Evolutionary conservation across 2,113 vertebrate genomes (phyloP).

Genomic region (Pungitius pungitius): DNA sequence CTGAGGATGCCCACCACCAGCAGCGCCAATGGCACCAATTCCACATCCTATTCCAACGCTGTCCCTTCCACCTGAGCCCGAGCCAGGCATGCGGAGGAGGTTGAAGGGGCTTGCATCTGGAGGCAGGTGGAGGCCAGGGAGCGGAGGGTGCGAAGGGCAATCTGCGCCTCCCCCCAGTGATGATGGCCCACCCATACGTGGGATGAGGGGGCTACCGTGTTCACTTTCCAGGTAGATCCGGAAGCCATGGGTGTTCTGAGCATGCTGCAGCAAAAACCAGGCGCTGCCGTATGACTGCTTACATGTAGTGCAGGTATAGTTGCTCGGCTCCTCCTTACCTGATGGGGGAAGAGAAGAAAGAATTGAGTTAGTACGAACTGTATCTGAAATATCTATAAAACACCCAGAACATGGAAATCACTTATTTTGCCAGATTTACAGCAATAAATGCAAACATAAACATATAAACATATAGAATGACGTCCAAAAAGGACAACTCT

Average conservation of each 20-base stretch:
- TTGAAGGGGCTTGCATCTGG: constrained; percentile 99
- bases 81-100: constrained; percentile 96
- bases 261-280: constrained; percentile 99
- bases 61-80: constrained; percentile 91
- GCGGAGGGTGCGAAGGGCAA: constrained; percentile 95
- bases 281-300: constrained; percentile 99
- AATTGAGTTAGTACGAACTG: constrained; percentile 1
- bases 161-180: constrained; percentile 90
- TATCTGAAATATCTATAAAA: neutral
- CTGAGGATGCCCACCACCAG: constrained; percentile 71
- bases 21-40: constrained; percentile 42
- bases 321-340: constrained; percentile 99
- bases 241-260: constrained; percentile 99
- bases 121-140: constrained; percentile 98
- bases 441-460: too few relatives aligned
- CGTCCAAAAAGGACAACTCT: constrained; percentile 32
- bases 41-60: constrained; percentile 85
- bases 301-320: constrained; percentile 99
- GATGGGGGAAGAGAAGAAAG: constrained; percentile 76
- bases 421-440: neutral
- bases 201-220: constrained; percentile 97
- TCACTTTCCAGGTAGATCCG: constrained; percentile 99
- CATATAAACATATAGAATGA: neutral
- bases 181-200: constrained; percentile 95
- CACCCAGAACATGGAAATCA: neutral